Evolutionary conservation across 2,888 invertebrate genomes (phyloP).

Genomic region (Xestia c-nigrum): DNA sequence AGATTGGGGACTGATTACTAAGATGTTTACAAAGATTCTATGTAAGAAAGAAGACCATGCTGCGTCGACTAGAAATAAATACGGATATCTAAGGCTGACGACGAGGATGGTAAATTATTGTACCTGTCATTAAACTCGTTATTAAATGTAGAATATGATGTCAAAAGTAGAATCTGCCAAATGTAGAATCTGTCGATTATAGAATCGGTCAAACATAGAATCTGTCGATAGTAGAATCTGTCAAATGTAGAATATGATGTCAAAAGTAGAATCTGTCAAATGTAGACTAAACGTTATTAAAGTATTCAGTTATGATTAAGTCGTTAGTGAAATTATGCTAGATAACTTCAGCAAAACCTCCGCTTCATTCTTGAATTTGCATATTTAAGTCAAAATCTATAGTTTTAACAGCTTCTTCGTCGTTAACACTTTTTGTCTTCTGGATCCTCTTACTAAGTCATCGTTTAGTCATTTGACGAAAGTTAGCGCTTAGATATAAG

Average conservation of each 20-base stretch:
- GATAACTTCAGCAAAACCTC: slow-evolving; percentile 9
- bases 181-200: too few relatives aligned
- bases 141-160: too few relatives aligned
- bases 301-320: not conserved
- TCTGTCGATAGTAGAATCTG: too few relatives aligned
- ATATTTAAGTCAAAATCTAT: slow-evolving; percentile 23
- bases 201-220: too few relatives aligned
- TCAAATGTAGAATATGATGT: too few relatives aligned
- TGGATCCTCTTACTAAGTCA: not conserved
- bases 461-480: slow-evolving; percentile 9
- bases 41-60: not conserved
- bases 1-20: not conserved
- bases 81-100: not conserved
- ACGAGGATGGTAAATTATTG: not conserved
- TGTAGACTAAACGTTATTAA: too few relatives aligned
- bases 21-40: not conserved
- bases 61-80: not conserved
- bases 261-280: too few relatives aligned
- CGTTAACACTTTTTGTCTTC: not conserved
- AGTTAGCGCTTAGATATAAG: not conserved
- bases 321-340: slow-evolving; percentile 21
- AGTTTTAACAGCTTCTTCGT: not conserved
- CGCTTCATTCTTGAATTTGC: slow-evolving; percentile 4
- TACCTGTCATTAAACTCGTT: not conserved
- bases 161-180: too few relatives aligned